phyloP scores from a whole-genome alignment of 1,140 invertebrate species.

The Drosophila ananassae region DNA sequence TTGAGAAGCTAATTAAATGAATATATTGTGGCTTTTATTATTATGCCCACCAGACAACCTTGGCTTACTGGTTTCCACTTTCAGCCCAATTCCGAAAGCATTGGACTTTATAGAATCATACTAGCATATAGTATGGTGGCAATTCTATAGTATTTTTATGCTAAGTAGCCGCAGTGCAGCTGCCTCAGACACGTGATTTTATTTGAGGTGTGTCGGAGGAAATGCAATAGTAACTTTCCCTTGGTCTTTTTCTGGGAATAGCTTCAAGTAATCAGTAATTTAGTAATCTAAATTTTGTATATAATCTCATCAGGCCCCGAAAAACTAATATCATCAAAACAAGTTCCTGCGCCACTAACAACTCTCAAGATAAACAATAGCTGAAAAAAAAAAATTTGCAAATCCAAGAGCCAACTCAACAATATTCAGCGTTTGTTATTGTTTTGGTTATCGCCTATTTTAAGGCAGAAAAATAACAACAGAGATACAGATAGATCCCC shows the following conservation, averaged over 20 bases:
- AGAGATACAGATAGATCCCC: conserved; percentile 20
- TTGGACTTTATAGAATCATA: conserved; percentile 2
- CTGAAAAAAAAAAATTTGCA: conserved; percentile 21
- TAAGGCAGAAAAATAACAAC: conserved; percentile 28
- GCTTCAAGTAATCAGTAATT: too few species aligned
- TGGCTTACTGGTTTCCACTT: conserved; percentile 32
- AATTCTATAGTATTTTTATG: neutral
- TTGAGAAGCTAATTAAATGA: conserved; percentile 29
- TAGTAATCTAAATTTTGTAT: neutral
- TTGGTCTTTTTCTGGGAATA: conserved; percentile 1
- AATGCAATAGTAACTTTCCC: conserved; percentile 16
- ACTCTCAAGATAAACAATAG: conserved; percentile 48
- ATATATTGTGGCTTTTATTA: conserved; percentile 36
- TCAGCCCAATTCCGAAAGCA: conserved; percentile 31
- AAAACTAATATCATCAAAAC: conserved; percentile 32
- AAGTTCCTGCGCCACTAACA: conserved; percentile 23
- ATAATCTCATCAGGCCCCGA: conserved; percentile 9
- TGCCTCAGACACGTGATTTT: conserved; percentile 38
- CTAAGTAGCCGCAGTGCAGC: conserved; percentile 26
- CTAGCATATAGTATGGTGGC: too few species aligned
- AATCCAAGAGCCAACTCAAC: conserved; percentile 42
- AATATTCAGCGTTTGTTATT: conserved; percentile 47
- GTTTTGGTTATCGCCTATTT: conserved; percentile 45
- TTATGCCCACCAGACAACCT: conserved; percentile 40
- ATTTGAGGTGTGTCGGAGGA: neutral